Conservation (phyloP, 1,140 invertebrate genomes). For the Muscidifurax raptorellus region DNA sequence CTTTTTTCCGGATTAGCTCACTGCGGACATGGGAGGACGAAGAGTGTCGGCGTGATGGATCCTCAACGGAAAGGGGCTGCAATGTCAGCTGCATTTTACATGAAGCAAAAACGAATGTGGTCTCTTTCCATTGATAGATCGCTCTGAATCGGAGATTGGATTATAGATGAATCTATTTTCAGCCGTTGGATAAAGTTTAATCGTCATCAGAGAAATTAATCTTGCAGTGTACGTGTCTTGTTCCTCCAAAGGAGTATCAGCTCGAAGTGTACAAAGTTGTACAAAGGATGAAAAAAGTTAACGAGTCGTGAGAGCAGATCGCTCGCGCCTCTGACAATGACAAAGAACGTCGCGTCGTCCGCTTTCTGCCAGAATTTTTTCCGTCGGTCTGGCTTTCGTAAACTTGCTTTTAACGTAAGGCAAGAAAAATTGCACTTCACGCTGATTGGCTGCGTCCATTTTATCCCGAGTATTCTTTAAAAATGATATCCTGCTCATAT, state of each 20-base stretch:
- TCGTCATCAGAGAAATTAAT: background rate
- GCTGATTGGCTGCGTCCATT: slow-evolving; percentile 12
- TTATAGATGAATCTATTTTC: background rate
- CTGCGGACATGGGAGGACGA: background rate
- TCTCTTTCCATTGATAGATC: too few relatives aligned
- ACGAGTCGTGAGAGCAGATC: background rate
- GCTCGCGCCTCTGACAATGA: slow-evolving; percentile 8
- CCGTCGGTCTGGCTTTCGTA: slow-evolving; percentile 9
- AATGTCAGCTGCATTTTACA: background rate
- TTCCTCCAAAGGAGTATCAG: background rate
- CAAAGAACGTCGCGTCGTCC: slow-evolving; percentile 10
- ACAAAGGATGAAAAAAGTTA: slow-evolving; percentile 1
- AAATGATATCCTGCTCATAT: too few relatives aligned
- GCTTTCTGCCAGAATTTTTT: background rate
- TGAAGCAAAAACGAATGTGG: background rate
- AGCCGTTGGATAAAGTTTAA: background rate
- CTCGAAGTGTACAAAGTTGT: background rate
- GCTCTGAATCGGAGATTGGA: background rate
- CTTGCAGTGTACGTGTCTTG: background rate
- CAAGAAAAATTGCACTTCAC: slow-evolving; percentile 5
- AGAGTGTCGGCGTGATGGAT: background rate
- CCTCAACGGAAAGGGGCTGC: background rate
- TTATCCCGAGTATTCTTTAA: background rate
- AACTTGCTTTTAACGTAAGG: slow-evolving; percentile 21
- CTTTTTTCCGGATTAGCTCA: background rate